These are phyloP conservation scores for Plectropomus leopardus DNA, from an alignment of 2,113 vertebrate species.

Conservation along the genomic window DNA sequence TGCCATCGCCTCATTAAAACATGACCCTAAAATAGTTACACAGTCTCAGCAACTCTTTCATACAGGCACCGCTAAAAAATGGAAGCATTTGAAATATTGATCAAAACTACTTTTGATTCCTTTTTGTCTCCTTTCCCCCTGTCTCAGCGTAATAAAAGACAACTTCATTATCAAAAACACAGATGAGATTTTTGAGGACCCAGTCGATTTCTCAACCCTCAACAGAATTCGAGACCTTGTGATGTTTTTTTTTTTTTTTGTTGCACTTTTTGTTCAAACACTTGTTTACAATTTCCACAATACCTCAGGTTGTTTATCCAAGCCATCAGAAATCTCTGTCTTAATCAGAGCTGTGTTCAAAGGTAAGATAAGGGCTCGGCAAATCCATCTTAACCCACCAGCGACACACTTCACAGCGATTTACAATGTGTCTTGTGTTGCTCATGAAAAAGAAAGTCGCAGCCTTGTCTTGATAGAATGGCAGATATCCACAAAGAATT, in stretches of 20 bases:
- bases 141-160: constrained; percentile 48
- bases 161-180: constrained; percentile 51
- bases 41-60: constrained; percentile 41
- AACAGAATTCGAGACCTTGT: constrained; percentile 57
- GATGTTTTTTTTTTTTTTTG: constrained; percentile 31
- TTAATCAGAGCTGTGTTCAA: constrained; percentile 77
- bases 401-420: constrained; percentile 74
- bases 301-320: constrained; percentile 76
- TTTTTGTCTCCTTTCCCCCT: background rate
- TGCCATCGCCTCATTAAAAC: constrained; percentile 65
- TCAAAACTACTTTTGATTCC: constrained; percentile 56
- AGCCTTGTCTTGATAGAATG: constrained; percentile 63
- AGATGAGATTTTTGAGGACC: constrained; percentile 31
- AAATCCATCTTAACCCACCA: constrained; percentile 76
- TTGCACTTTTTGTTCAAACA: constrained; percentile 65
- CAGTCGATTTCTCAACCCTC: constrained; percentile 61
- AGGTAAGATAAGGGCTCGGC: constrained; percentile 75
- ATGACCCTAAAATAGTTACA: constrained; percentile 62
- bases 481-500: constrained; percentile 74
- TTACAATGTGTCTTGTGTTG: constrained; percentile 63
- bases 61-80: background rate
- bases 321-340: constrained; percentile 70
- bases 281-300: constrained; percentile 69
- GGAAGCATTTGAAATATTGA: constrained; percentile 65
- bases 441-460: constrained; percentile 33